Evolutionary conservation across 2,888 invertebrate species (phyloP).

Genomic region (Cactoblastis cactorum): DNA sequence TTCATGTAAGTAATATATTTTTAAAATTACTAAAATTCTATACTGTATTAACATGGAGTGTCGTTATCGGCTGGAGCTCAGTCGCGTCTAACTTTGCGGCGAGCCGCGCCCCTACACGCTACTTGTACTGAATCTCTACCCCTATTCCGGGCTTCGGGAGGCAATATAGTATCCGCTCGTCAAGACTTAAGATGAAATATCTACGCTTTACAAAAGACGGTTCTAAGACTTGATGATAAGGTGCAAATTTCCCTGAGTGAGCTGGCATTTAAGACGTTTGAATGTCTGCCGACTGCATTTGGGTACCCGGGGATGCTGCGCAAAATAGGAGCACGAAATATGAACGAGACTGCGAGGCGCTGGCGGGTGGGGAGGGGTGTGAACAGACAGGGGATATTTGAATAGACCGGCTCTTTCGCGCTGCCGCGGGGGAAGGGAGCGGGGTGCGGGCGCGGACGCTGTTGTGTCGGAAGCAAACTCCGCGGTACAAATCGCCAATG

Average conservation of each 20-base stretch:
- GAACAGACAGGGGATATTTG: slow-evolving; percentile 75
- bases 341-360: slow-evolving; percentile 80
- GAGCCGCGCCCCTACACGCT: slow-evolving; percentile 78
- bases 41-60: slow-evolving; percentile 53
- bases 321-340: slow-evolving; percentile 79
- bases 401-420: slow-evolving; percentile 72
- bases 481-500: slow-evolving; percentile 67
- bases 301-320: slow-evolving; percentile 80
- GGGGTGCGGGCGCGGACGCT: slow-evolving; percentile 46
- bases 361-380: slow-evolving; percentile 70
- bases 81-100: slow-evolving; percentile 78
- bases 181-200: slow-evolving; percentile 34
- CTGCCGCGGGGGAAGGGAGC: slow-evolving; percentile 37
- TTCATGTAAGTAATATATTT: slow-evolving; percentile 16
- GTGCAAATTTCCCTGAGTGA: slow-evolving; percentile 28
- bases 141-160: slow-evolving; percentile 75
- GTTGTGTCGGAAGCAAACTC: slow-evolving; percentile 74
- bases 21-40: slow-evolving; percentile 40
- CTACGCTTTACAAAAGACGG: slow-evolving; percentile 23
- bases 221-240: slow-evolving; percentile 25
- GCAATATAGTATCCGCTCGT: slow-evolving; percentile 36
- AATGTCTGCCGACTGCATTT: slow-evolving; percentile 74
- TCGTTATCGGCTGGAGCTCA: slow-evolving; percentile 69
- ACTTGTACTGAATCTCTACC: slow-evolving; percentile 79
- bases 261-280: slow-evolving; percentile 43